phyloP scores from a whole-genome alignment of 1,140 invertebrate species.

The Hermatobates lingyangjiaoensis region DNA sequence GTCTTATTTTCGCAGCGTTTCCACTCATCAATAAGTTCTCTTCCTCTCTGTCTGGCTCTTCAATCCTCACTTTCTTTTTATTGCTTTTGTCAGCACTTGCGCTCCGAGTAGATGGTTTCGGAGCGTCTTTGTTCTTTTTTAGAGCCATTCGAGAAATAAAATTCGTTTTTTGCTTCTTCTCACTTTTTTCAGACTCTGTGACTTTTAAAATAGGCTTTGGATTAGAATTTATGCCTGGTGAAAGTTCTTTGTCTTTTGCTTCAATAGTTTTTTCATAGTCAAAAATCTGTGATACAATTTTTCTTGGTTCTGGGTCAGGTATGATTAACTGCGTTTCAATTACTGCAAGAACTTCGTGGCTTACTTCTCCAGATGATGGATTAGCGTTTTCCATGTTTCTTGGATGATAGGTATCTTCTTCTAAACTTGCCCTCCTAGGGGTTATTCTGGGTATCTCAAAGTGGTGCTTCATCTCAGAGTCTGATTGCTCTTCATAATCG shows the following conservation, averaged over 20 bases:
- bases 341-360: neutral
- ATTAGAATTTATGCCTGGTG: neutral
- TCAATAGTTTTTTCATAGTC: neutral
- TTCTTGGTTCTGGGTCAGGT: constrained; percentile 2
- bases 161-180: constrained; percentile 2
- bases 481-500: constrained; percentile 7
- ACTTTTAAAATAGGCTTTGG: constrained; percentile 17
- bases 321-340: neutral
- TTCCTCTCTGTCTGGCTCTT: constrained; percentile 14
- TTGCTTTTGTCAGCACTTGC: constrained; percentile 6
- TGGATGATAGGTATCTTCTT: constrained; percentile 18
- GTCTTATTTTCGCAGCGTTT: constrained; percentile 14
- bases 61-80: constrained; percentile 17
- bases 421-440: constrained; percentile 2
- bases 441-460: constrained; percentile 2
- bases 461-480: constrained; percentile 10
- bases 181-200: neutral
- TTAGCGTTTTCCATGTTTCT: constrained; percentile 11
- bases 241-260: neutral
- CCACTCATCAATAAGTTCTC: constrained; percentile 12
- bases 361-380: neutral
- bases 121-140: neutral
- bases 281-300: constrained; percentile 1
- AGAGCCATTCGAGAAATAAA: neutral
- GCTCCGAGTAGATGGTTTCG: neutral